A percentile compares a stretch with the other conserved stretches of the same genome.
Evolutionary conservation across 2,113 vertebrate genomes (phyloP).

Genomic region (Grammomys surdaster): DNA sequence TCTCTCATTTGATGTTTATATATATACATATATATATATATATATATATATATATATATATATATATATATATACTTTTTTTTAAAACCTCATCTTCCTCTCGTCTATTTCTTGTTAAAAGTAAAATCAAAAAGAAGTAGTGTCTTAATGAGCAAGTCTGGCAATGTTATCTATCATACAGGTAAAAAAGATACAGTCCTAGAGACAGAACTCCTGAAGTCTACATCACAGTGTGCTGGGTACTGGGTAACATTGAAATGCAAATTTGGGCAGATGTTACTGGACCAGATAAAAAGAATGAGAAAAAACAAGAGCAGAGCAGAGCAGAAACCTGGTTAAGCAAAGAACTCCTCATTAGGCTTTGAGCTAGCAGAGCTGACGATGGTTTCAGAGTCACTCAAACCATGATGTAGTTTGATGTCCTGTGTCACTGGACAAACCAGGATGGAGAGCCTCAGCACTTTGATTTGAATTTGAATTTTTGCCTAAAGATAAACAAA

Average conservation of each 20-base stretch:
- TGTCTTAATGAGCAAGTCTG: background rate
- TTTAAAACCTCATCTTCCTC: background rate
- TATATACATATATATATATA: too few relatives aligned
- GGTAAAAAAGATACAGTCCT: background rate
- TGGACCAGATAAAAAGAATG: conserved; percentile 63
- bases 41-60: too few relatives aligned
- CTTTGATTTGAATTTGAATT: conserved; percentile 54
- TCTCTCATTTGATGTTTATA: background rate
- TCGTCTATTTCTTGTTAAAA: background rate
- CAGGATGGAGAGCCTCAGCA: conserved; percentile 20
- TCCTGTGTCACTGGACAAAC: conserved; percentile 66
- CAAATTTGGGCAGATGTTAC: conserved; percentile 52
- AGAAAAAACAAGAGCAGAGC: conserved; percentile 40
- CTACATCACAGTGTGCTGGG: conserved; percentile 21
- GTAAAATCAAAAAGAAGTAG: background rate
- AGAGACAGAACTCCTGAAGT: background rate
- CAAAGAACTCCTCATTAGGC: conserved; percentile 60
- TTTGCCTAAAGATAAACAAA: conserved; percentile 31
- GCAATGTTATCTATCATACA: conserved; percentile 6
- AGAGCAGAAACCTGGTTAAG: conserved; percentile 18
- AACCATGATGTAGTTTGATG: conserved; percentile 17
- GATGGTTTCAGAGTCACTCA: conserved; percentile 64
- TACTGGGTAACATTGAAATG: conserved; percentile 57
- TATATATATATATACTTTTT: too few relatives aligned
- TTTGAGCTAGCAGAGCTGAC: conserved; percentile 51